Conservation (phyloP, 2,888 invertebrate species). For the Pristionchus exspectatus region DNA sequence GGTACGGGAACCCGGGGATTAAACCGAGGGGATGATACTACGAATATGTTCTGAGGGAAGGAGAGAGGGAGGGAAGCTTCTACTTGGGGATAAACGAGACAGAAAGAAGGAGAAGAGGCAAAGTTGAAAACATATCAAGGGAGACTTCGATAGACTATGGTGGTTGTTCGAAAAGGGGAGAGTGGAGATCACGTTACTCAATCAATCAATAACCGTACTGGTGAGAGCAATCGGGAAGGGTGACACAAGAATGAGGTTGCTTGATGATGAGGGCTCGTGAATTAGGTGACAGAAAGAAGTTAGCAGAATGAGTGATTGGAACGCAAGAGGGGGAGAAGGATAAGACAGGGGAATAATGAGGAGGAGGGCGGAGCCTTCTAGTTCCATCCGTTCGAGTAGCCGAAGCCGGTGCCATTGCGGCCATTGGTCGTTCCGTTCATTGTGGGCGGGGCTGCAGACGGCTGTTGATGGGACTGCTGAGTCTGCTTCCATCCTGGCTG, state of each 20-base stretch:
- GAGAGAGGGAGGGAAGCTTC: neutral
- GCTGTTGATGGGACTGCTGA: neutral
- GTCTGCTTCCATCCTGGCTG: neutral
- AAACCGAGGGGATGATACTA: neutral
- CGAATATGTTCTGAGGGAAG: neutral
- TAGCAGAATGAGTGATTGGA: neutral
- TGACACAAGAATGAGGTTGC: neutral
- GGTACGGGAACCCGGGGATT: neutral
- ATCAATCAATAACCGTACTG: constrained; percentile 13
- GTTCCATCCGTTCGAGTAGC: constrained; percentile 49
- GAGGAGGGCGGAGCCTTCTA: neutral
- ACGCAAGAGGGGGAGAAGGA: neutral
- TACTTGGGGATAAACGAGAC: neutral
- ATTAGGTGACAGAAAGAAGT: too few relatives aligned
- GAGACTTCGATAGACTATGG: neutral
- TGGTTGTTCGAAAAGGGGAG: neutral
- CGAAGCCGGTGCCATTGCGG: constrained; percentile 49
- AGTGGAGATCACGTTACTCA: constrained; percentile 11
- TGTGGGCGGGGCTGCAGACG: constrained; percentile 56
- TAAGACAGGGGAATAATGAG: neutral
- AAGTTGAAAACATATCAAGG: neutral
- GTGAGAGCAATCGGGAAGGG: neutral
- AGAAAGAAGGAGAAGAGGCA: neutral
- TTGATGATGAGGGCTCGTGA: neutral
- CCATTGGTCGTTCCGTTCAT: constrained; percentile 54